Evolutionary conservation across 2,888 invertebrate genomes (phyloP).

Genomic region (Caenorhabditis angaria): DNA sequence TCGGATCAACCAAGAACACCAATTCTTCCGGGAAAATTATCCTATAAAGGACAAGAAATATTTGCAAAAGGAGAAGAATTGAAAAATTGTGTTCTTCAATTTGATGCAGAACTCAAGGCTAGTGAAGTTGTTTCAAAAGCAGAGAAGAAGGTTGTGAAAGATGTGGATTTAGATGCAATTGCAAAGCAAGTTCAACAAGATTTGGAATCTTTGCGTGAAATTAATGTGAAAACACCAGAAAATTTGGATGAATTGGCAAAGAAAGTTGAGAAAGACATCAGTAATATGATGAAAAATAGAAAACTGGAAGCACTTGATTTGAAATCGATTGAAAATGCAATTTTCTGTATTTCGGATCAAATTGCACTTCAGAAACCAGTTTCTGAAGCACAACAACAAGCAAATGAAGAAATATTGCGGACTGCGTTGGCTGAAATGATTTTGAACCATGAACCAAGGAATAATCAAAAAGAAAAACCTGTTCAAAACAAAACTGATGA

Average conservation of each 20-base stretch:
- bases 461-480: slow-evolving; percentile 6
- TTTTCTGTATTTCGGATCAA: slow-evolving; percentile 61
- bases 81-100: slow-evolving; percentile 48
- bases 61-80: slow-evolving; percentile 39
- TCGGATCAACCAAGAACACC: slow-evolving; percentile 53
- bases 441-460: slow-evolving; percentile 51
- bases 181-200: slow-evolving; percentile 24
- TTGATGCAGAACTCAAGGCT: slow-evolving; percentile 41
- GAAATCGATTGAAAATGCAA: slow-evolving; percentile 60
- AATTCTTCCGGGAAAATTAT: slow-evolving; percentile 52
- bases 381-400: slow-evolving; percentile 62
- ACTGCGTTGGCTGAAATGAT: slow-evolving; percentile 67
- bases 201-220: slow-evolving; percentile 17
- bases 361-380: slow-evolving; percentile 52
- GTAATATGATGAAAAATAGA: slow-evolving; percentile 14
- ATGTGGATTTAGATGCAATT: slow-evolving; percentile 20
- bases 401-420: slow-evolving; percentile 65
- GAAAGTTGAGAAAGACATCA: slow-evolving; percentile 41
- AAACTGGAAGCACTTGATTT: slow-evolving; percentile 17
- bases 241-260: slow-evolving; percentile 44
- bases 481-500: slow-evolving; percentile 2
- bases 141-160: slow-evolving; percentile 9
- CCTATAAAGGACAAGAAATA: slow-evolving; percentile 61
- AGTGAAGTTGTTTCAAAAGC: slow-evolving; percentile 17
- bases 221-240: slow-evolving; percentile 25